Evolutionary conservation across 2,113 vertebrate species (phyloP).

Genomic region (Sphyrna mokarran): DNA sequence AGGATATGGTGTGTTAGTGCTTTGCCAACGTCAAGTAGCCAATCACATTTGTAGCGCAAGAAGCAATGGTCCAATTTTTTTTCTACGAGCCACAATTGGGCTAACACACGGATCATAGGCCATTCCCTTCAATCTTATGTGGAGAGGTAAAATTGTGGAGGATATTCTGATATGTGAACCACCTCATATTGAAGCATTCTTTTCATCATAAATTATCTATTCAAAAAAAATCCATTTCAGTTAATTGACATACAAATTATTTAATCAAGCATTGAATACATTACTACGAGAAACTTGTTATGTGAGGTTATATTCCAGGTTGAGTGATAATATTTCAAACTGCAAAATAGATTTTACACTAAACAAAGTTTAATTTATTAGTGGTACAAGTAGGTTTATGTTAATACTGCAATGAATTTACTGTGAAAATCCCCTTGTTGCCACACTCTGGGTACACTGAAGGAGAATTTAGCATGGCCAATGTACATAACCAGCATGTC

Average conservation of each 20-base stretch:
- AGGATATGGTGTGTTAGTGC: neutral
- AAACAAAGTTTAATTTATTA: neutral
- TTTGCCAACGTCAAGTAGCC: neutral
- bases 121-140: neutral
- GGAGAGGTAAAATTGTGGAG: neutral
- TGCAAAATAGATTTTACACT: neutral
- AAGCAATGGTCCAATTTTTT: neutral
- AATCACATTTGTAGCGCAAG: neutral
- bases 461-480: too few species aligned
- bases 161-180: neutral
- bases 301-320: neutral
- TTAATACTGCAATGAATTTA: too few species aligned
- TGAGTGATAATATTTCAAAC: neutral
- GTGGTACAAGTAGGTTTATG: too few species aligned
- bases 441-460: too few species aligned
- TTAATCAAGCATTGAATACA: neutral
- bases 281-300: neutral
- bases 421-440: too few species aligned
- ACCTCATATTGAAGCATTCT: neutral
- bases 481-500: too few species aligned
- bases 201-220: neutral
- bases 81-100: neutral
- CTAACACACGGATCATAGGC: neutral
- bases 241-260: neutral
- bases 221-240: neutral